Conservation (phyloP, 2,888 invertebrate species). For the Epinotia brunnichana region DNA sequence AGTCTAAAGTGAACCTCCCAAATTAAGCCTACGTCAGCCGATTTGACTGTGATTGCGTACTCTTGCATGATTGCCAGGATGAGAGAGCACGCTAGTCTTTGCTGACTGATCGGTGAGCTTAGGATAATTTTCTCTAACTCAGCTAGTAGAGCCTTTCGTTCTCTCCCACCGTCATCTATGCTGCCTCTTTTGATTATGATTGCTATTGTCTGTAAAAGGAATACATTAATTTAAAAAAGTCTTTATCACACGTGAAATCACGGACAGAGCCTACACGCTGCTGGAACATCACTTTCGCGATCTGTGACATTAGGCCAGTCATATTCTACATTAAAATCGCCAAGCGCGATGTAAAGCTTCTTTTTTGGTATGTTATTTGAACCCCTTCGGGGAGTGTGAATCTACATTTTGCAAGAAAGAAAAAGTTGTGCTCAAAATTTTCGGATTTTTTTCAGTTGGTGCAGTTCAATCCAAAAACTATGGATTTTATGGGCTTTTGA, state of each 20-base stretch:
- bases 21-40: slow-evolving; percentile 93
- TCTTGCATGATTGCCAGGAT: slow-evolving; percentile 94
- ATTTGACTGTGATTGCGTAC: slow-evolving; percentile 92
- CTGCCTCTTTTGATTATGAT: slow-evolving; percentile 94
- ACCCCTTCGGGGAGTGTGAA: too few species aligned
- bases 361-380: too few species aligned
- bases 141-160: slow-evolving; percentile 86
- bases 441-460: too few species aligned
- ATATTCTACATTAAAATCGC: too few species aligned
- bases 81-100: slow-evolving; percentile 92
- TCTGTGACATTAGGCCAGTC: too few species aligned
- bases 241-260: neutral
- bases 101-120: slow-evolving; percentile 90
- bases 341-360: too few species aligned
- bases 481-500: too few species aligned
- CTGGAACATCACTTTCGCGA: too few species aligned
- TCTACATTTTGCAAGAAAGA: too few species aligned
- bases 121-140: slow-evolving; percentile 91
- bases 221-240: slow-evolving; percentile 47
- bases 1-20: slow-evolving; percentile 94
- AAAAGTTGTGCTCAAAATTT: too few species aligned
- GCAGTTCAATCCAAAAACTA: too few species aligned
- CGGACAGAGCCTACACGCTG: too few species aligned
- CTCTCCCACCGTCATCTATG: slow-evolving; percentile 88
- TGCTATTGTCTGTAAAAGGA: slow-evolving; percentile 87